Base-by-base conservation (phyloP, 2,113 vertebrate genomes). In the Gymnogyps californianus region DNA sequence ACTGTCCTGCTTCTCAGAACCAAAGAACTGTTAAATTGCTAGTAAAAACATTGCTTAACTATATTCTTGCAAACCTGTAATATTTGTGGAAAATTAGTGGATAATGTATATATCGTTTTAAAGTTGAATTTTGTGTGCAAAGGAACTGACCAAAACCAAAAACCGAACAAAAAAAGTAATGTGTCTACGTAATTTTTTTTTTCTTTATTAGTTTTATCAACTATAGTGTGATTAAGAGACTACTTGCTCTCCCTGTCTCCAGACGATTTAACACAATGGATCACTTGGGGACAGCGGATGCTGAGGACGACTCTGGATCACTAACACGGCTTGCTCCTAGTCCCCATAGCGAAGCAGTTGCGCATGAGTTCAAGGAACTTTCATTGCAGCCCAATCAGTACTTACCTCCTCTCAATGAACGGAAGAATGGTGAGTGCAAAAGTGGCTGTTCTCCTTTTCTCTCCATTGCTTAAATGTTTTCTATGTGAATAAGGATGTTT, bases 261-360 rank as follows among this genome's bases (percentile, higher is more conserved):
- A 76, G 97, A 78, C 49, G 2, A 32, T 32, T 40, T 97, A 95
- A 87, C 98, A 97, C 71, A 13, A 99, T 99, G 99, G 99, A 99
- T 97, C 98, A 96, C 95, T 40, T 97, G 91, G 98, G 97, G 95
- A 88, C 97, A 28, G 83, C 97, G 1, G 98, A 98, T 34, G 71
- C 93, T 2, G 99, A 99, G 95, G 99, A 99, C 7, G 99, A 98
- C 65, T 90, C 98, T n/a, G 98, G 98, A 51, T 97, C 98, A 24
- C 95, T 97, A 54, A 96, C 97, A 14, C 96, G 98, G 40, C 98
- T 99, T 62, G 98, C 98, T 52, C 98, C 99, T 46, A 99, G 99
- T 91, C 99, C 99, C 47, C 99, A 99, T 70, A 99, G 99, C 38
- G 99, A 99, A 98, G 99, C 99, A 3, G 99, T 99, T 81, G 99